Conservation (phyloP, 2,797 vertebrate species). For the Notamacropus eugenii region DNA sequence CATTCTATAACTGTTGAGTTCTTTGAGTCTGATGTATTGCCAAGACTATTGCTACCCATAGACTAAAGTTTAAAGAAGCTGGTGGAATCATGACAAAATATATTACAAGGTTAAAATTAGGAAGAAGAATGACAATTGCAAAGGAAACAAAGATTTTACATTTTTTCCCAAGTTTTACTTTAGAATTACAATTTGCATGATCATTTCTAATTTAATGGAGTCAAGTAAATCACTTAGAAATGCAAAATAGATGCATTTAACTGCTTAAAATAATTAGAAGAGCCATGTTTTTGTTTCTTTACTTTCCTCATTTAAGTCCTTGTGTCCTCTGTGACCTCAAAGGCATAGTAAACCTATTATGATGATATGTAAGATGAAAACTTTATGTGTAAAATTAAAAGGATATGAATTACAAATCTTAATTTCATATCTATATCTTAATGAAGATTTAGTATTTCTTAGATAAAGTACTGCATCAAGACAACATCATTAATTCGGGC, state of each 20-base stretch:
- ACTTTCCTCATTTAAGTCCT: not conserved
- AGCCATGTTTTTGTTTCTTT: not conserved
- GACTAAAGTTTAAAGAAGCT: conserved; percentile 6
- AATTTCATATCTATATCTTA: conserved; percentile 5
- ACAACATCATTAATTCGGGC: not conserved
- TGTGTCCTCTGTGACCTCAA: conserved; percentile 29
- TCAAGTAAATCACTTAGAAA: conserved; percentile 56
- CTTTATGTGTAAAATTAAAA: not conserved
- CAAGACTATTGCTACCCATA: not conserved
- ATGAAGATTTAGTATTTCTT: conserved; percentile 38
- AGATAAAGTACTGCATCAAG: conserved; percentile 16
- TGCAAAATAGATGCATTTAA: conserved; percentile 5
- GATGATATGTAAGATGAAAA: not conserved
- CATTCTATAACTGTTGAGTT: not conserved
- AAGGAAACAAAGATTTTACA: not conserved
- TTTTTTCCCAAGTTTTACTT: conserved; percentile 3
- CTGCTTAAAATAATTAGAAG: conserved; percentile 42
- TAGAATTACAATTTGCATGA: conserved; percentile 5
- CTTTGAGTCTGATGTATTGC: not conserved
- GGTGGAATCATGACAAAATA: conserved; percentile 24
- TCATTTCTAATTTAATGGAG: conserved; percentile 45
- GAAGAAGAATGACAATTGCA: conserved; percentile 13
- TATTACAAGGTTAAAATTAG: conserved; percentile 25
- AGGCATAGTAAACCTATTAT: not conserved
- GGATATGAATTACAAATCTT: not conserved